Percentiles rank a stretch among this genome's conserved stretches.
Conservation (phyloP, 2,797 vertebrate genomes). For the Lutjanus campechanus region DNA sequence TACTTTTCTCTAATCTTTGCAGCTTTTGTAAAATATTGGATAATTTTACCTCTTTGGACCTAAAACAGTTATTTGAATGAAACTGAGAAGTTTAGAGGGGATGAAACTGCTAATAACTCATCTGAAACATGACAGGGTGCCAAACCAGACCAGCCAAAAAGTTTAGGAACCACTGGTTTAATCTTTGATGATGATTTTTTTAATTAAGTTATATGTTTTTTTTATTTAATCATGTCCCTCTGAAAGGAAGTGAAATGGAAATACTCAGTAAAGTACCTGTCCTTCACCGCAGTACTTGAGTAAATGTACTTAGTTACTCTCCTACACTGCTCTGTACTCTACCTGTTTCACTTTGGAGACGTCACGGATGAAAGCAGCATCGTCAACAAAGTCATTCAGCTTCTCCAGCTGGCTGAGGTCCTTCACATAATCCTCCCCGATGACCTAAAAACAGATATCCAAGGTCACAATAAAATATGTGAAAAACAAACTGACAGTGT, state of each 20-base stretch:
- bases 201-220: too few species aligned
- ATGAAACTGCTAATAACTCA: too few species aligned
- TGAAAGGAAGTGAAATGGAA: neutral
- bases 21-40: too few species aligned
- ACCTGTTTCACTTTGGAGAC: slow-evolving; percentile 96
- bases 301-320: neutral
- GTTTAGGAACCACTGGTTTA: too few species aligned
- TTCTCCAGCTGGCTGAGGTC: slow-evolving; percentile 91
- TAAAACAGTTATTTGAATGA: too few species aligned
- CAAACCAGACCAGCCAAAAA: too few species aligned
- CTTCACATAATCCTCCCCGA: slow-evolving; percentile 94
- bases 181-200: too few species aligned
- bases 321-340: slow-evolving; percentile 2
- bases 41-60: too few species aligned
- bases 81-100: too few species aligned
- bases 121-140: too few species aligned
- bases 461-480: neutral
- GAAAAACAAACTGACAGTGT: neutral
- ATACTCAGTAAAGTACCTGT: neutral
- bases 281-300: neutral
- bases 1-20: too few species aligned
- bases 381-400: slow-evolving; percentile 88
- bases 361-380: slow-evolving; percentile 90
- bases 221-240: too few species aligned
- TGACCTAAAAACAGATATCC: slow-evolving; percentile 84